These are phyloP conservation scores for Heliconius hortense DNA, from an alignment of 2,888 invertebrate species.

Conservation along the genomic window DNA sequence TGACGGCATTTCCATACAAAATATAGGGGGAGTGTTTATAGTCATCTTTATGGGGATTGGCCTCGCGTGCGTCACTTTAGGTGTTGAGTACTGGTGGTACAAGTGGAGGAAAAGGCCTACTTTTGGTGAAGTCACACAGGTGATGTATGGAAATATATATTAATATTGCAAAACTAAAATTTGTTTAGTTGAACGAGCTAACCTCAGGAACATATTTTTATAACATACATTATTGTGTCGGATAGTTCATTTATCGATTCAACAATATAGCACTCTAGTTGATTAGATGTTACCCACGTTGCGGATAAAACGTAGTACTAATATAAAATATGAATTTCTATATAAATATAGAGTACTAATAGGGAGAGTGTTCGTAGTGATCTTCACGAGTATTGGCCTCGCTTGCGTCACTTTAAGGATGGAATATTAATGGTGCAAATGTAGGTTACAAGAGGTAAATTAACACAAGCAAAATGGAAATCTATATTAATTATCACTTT, in stretches of 20 bases:
- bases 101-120: conserved; percentile 86
- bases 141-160: not conserved
- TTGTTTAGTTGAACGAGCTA: too few relatives aligned
- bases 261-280: too few relatives aligned
- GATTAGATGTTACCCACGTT: too few relatives aligned
- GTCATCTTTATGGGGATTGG: conserved; percentile 98
- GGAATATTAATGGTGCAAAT: conserved; percentile 97
- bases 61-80: conserved; percentile 93
- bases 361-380: conserved; percentile 98
- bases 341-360: conserved; percentile 95
- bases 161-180: too few relatives aligned
- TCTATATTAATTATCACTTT: not conserved
- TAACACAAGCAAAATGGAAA: conserved; percentile 75
- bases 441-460: conserved; percentile 84
- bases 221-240: too few relatives aligned
- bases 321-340: conserved; percentile 85
- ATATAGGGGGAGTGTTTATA: conserved; percentile 98
- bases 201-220: not conserved
- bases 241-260: too few relatives aligned
- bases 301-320: too few relatives aligned
- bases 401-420: conserved; percentile 95
- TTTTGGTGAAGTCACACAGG: conserved; percentile 84
- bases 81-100: conserved; percentile 97
- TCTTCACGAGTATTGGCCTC: conserved; percentile 96
- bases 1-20: conserved; percentile 98